Conservation (phyloP, 2,888 invertebrate genomes). For the Drosophila monieri region DNA sequence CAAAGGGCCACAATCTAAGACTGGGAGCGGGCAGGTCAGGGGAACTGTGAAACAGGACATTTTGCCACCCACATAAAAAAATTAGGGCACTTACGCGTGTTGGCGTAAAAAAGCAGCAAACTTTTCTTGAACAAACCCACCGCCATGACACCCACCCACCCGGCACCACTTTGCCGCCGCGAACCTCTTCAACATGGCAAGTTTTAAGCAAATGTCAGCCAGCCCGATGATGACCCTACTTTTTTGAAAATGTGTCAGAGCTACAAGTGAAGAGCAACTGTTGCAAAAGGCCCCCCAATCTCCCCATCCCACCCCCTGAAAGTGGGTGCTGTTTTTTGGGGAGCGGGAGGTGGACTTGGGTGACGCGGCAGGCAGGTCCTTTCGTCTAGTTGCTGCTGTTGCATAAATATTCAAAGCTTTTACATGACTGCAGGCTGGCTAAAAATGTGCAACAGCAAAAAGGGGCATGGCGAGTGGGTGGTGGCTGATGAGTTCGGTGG, state of each 20-base stretch:
- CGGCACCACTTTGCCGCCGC: constrained; percentile 1
- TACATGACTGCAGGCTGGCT: constrained; percentile 77
- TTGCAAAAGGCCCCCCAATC: constrained; percentile 52
- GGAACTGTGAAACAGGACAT: constrained; percentile 28
- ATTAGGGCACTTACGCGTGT: constrained; percentile 77
- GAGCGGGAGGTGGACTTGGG: constrained; percentile 1
- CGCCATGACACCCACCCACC: background rate
- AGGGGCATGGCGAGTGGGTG: constrained; percentile 10
- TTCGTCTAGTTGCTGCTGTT: constrained; percentile 48
- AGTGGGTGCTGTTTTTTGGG: background rate
- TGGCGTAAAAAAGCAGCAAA: constrained; percentile 72
- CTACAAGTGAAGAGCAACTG: constrained; percentile 79
- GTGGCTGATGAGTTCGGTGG: constrained; percentile 19
- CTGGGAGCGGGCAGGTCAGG: constrained; percentile 1
- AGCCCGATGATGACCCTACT: constrained; percentile 75
- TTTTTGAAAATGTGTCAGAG: constrained; percentile 76
- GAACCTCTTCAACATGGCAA: constrained; percentile 40
- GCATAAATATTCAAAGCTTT: constrained; percentile 79
- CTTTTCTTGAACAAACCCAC: constrained; percentile 49
- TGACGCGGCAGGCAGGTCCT: constrained; percentile 24
- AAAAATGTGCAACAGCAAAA: constrained; percentile 74
- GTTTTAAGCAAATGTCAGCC: constrained; percentile 76
- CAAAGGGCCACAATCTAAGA: constrained; percentile 30
- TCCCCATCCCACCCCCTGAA: background rate
- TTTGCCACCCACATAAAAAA: constrained; percentile 52